phyloP scores from a whole-genome alignment of 2,888 invertebrate genomes.

The Belgica antarctica region DNA sequence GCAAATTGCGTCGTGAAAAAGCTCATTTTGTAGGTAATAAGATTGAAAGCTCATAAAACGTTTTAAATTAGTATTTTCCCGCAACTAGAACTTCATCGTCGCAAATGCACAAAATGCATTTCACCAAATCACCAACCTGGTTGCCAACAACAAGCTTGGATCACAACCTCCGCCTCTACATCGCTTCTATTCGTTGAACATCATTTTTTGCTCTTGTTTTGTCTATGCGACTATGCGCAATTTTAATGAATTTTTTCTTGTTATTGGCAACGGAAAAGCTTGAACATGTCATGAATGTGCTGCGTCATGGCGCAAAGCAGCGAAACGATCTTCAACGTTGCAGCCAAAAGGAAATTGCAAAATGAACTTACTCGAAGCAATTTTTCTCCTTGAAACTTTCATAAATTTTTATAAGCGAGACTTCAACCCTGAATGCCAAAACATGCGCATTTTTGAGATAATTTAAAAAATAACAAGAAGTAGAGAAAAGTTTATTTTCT shows the following conservation, averaged over 20 bases:
- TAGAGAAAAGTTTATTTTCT: conserved; percentile 12
- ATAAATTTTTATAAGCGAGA: conserved; percentile 37
- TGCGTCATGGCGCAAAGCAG: neutral
- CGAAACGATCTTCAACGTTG: conserved; percentile 7
- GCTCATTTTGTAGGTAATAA: neutral
- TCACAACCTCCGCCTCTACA: conserved; percentile 4
- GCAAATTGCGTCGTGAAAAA: neutral
- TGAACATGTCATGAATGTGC: neutral
- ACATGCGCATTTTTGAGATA: conserved; percentile 41
- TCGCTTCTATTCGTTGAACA: conserved; percentile 7
- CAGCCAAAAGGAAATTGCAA: neutral
- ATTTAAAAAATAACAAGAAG: conserved; percentile 9
- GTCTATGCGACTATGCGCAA: conserved; percentile 25
- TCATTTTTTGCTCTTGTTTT: conserved; percentile 12
- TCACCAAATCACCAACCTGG: neutral
- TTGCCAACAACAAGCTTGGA: neutral
- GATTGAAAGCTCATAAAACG: neutral
- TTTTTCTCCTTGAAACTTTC: neutral
- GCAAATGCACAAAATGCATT: neutral
- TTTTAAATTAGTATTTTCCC: neutral
- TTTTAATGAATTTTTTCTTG: neutral
- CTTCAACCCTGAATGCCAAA: conserved; percentile 27
- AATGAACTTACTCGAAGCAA: neutral
- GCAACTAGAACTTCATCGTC: neutral
- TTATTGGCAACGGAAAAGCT: conserved; percentile 1